Evolutionary conservation across 1,140 invertebrate genomes (phyloP).

Genomic region (Limonius californicus): DNA sequence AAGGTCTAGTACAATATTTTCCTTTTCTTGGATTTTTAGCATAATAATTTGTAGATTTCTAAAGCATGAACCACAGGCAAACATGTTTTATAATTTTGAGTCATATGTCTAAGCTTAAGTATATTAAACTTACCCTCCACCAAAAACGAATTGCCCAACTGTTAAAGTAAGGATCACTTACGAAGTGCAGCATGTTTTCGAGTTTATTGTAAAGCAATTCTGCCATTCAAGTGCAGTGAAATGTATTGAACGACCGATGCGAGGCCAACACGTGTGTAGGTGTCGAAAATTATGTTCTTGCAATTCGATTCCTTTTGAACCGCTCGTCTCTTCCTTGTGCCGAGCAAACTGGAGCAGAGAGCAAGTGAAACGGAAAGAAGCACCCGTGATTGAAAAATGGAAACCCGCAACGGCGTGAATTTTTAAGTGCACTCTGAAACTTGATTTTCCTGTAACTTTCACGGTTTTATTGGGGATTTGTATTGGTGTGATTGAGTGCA

Average conservation of each 20-base stretch:
- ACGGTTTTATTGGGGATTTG: too few species aligned
- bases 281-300: not conserved
- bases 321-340: too few species aligned
- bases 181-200: slow-evolving; percentile 1
- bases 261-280: not conserved
- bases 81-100: not conserved
- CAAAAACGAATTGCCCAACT: not conserved
- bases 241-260: not conserved
- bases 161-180: not conserved
- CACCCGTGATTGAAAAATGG: too few species aligned
- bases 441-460: too few species aligned
- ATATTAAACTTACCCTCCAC: too few species aligned
- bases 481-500: too few species aligned
- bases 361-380: too few species aligned
- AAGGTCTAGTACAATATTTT: too few species aligned
- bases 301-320: not conserved
- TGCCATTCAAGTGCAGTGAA: not conserved
- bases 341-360: too few species aligned
- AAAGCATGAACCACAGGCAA: not conserved
- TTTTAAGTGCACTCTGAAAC: too few species aligned
- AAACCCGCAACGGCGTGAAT: too few species aligned
- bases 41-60: not conserved
- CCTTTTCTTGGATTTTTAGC: too few species aligned
- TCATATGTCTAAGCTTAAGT: not conserved
- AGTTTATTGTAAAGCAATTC: not conserved